Evolutionary conservation across 1,140 invertebrate species (phyloP), one percentile per base, ranked within the genome.

Genomic region (Pinna nobilis): DNA sequence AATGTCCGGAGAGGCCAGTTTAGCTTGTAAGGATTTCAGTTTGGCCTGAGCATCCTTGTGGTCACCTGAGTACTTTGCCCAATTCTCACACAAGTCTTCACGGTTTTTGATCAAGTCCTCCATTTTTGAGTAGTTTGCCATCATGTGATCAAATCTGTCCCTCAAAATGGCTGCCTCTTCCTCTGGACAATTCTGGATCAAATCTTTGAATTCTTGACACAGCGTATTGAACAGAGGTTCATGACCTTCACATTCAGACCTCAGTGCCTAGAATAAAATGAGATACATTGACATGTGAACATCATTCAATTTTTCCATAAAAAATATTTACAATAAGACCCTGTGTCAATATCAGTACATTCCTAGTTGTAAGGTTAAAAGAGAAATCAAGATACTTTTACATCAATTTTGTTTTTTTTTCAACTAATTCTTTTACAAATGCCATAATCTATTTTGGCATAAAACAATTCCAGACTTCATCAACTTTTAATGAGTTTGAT

Each of bases 41-140:
- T 95, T 94, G 78, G 94, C 94, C 69, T 92, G 92, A n/a, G 93
- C 92, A 73, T 96, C 94, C 74, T 93, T 92, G 75, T 94, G 92
- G 94, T 94, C 96, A 69, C 69, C 78, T 47, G 93, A 93, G 18
- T 95, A 84, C 76, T 96, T 94, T 1, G 91, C 92, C 94, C 95
- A 97, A 76, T 94, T 95, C 84, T 96, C 93, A 28, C 97, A 88
- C 66, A 97, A 90, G 74, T 94, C 93, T 23, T 93, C 92, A 83
- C 95, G 94, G 11, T 95, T 91, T 20, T 92, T 91, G 78, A 91
- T 77, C 6, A 87, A 53, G 50, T 90, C 87, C 51, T 89, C 86
- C n/a, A 88, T 76, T 74, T 86, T 86, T 85, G 95, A 93, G 81
- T 95, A 96, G 76, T 93, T 93, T 51, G 93, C 90, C 32, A 94